Conservation (phyloP, 2,113 vertebrate genomes). For the Poecilia latipinna region DNA sequence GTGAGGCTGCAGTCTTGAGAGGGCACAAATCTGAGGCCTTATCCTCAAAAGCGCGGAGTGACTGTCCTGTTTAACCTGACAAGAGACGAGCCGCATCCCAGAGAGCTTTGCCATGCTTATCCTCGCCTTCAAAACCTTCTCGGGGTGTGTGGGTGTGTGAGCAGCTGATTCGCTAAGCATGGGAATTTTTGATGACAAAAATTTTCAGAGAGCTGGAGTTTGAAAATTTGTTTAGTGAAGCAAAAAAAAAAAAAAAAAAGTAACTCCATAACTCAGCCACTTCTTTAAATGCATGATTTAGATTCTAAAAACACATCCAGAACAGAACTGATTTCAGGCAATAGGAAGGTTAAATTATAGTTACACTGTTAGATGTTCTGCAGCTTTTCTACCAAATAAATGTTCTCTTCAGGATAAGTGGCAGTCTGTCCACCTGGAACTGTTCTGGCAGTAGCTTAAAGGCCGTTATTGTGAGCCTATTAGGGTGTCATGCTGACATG, state of each 20-base stretch:
- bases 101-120: slow-evolving; percentile 9
- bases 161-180: not conserved
- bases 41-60: slow-evolving; percentile 46
- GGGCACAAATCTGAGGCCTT: slow-evolving; percentile 43
- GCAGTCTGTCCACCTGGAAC: slow-evolving; percentile 46
- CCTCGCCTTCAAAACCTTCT: not conserved
- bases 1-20: slow-evolving; percentile 32
- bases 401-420: slow-evolving; percentile 60
- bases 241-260: not conserved
- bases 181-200: not conserved
- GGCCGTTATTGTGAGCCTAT: slow-evolving; percentile 25
- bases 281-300: slow-evolving; percentile 1
- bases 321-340: slow-evolving; percentile 23
- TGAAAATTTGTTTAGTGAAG: not conserved
- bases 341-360: not conserved
- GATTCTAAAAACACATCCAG: slow-evolving; percentile 10
- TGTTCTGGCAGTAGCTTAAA: slow-evolving; percentile 45
- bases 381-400: slow-evolving; percentile 45
- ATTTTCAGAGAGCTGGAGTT: not conserved
- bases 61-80: slow-evolving; percentile 41
- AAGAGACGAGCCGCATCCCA: slow-evolving; percentile 1
- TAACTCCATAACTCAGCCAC: not conserved
- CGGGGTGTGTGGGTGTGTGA: not conserved
- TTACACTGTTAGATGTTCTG: slow-evolving; percentile 48
- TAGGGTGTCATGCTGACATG: not conserved